Conservation (phyloP, 2,113 vertebrate species). For the Boulengeromyrus knoepffleri region DNA sequence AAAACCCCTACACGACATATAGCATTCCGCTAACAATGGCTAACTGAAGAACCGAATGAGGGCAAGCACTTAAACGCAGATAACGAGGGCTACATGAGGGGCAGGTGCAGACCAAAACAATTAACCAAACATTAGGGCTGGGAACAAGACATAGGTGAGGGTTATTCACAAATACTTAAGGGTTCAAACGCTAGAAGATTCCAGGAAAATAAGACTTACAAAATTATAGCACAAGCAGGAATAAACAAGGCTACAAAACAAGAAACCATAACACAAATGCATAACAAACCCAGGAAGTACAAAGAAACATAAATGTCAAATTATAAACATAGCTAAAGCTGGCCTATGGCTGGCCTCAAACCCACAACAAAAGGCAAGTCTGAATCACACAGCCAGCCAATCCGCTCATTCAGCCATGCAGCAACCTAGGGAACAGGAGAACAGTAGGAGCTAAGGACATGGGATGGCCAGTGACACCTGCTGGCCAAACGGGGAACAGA, state of each 20-base stretch:
- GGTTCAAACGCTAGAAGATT: no score
- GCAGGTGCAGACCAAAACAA: not conserved
- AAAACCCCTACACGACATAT: not conserved
- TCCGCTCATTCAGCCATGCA: not conserved
- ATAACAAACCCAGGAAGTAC: not conserved
- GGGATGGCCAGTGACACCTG: not conserved
- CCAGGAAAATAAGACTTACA: not conserved
- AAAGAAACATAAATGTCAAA: not conserved
- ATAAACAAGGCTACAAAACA: not conserved
- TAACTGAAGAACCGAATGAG: not conserved
- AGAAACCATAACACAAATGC: not conserved
- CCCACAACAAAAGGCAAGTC: not conserved
- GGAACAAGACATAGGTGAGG: not conserved
- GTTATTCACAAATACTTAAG: not conserved
- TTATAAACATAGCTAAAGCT: not conserved
- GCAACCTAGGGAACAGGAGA: not conserved
- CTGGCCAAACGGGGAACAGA: not conserved
- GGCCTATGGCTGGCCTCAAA: not conserved
- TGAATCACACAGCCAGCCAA: not conserved
- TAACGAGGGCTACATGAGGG: not conserved
- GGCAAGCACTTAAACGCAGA: not conserved
- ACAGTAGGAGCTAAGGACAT: not conserved
- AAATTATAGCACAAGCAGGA: not conserved
- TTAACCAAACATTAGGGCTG: not conserved
- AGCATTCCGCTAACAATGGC: not conserved